Base-by-base conservation (phyloP, 1,140 invertebrate genomes). In the Grapholita molesta region DNA sequence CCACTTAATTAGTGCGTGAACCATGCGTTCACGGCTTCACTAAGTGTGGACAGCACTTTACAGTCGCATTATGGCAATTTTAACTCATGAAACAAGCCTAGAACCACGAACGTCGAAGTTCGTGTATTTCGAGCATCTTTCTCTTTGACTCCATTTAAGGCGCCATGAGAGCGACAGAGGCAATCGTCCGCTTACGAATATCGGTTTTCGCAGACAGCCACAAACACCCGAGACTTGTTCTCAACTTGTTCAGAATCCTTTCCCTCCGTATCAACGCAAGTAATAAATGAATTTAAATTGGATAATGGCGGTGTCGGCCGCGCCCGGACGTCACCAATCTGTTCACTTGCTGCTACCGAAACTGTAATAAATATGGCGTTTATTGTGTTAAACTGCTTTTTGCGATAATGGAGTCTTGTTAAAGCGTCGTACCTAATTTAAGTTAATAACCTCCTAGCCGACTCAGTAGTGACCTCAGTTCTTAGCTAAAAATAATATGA, bases 321-420 rank as follows among this genome's bases (percentile, higher is more conserved):
- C 73, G 73, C 72, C 81, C 86, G 87, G 87, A 89, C 85, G 85
- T 73, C 71, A 76, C 73, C 85, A 82, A 89, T 89, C 84, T 78
- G 74, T 73, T 64, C 70, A 79, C 82, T 80, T 30, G 68, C 73
- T 57, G 65, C 71, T 30, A 61, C 55, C 25, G 55, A 61, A 61
- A 61, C 55, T 61, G 55, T 61, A 61, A 61, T 61, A 61, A 30
- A 61, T 61, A 61, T n/a, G 25, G 25, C 55, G 25, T 61, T 61
- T 61, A 61, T 61, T 18, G 12, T 57, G n/a, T 57, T 57, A 25
- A 25, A 57, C 24, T 21, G 42, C 42, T 48, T 42, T 48, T 18
- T 48, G 42, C 42, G 8, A 48, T 48, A 48, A 38, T n/a, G 35
- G n/a, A 0, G 9, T 2, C 35, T 38, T 38, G 35, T 38, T 38